Evolutionary conservation across 92 coral and sea anemone genomes (phyloP).

Genomic region (Galaxea fascicularis): DNA sequence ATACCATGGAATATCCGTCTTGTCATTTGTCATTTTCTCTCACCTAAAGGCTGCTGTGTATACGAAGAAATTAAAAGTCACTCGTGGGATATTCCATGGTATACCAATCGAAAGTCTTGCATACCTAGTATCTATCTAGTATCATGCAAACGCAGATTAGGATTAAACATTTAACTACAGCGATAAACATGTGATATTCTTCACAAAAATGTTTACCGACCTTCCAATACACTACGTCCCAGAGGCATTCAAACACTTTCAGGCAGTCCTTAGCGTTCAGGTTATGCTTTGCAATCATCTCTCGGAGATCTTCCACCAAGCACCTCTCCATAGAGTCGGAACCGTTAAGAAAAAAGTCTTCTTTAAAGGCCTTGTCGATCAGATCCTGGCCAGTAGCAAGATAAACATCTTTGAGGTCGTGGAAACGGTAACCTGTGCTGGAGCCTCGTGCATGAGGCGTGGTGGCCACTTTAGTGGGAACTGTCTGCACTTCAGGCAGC

Average conservation of each 20-base stretch:
- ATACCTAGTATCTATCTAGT: too few species aligned
- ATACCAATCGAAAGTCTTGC: background rate
- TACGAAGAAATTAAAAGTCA: too few species aligned
- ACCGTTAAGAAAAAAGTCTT: background rate
- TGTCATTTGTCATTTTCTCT: too few species aligned
- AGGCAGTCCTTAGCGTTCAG: background rate
- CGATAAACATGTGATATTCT: background rate
- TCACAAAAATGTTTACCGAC: background rate
- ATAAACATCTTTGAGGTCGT: background rate
- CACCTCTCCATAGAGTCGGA: background rate
- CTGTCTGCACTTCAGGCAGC: background rate
- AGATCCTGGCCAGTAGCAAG: background rate
- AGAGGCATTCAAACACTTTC: background rate
- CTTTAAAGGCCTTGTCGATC: slow-evolving; percentile 8
- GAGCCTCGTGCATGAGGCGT: background rate
- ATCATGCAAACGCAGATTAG: background rate
- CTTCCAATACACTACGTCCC: background rate
- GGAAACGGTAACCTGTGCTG: background rate
- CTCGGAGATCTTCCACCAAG: slow-evolving; percentile 5
- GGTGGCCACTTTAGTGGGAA: background rate
- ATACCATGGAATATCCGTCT: too few species aligned
- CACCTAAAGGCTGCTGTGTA: too few species aligned
- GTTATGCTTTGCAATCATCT: background rate
- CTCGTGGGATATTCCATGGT: too few species aligned
- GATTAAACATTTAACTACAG: background rate